Evolutionary conservation across 2,797 vertebrate species (phyloP).

Genomic region (Tadarida brasiliensis): DNA sequence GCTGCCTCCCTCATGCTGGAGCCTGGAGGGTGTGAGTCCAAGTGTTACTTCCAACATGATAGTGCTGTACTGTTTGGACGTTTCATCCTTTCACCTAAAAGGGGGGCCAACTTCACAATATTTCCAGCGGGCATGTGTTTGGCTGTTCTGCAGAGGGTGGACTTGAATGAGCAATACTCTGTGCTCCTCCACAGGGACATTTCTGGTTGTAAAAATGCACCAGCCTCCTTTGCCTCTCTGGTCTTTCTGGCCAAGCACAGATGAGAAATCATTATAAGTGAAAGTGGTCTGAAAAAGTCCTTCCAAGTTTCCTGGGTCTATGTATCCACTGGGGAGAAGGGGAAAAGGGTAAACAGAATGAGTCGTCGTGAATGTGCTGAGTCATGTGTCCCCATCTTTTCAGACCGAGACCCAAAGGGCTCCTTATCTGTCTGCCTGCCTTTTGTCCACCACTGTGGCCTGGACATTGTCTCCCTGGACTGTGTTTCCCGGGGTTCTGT

Average conservation of each 20-base stretch:
- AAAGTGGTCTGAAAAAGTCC: conserved; percentile 33
- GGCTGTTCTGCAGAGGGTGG: conserved; percentile 42
- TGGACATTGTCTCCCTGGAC: no score
- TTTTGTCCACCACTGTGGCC: no score
- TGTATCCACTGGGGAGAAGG: not conserved
- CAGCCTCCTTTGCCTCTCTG: not conserved
- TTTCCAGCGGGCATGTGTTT: conserved; percentile 64
- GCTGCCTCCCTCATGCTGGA: no score
- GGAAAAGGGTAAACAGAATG: not conserved
- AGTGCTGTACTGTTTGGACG: conserved; percentile 69
- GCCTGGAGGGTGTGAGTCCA: no score
- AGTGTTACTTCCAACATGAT: conserved; percentile 74
- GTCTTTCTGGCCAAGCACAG: conserved; percentile 17
- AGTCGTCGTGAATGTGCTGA: not conserved
- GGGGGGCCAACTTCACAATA: conserved; percentile 19
- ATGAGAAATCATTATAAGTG: conserved; percentile 56
- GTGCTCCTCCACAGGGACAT: conserved; percentile 58
- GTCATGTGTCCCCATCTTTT: no score
- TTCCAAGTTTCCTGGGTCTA: not conserved
- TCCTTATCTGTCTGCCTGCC: no score
- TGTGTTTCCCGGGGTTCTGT: no score
- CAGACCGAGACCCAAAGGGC: no score
- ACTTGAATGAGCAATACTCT: conserved; percentile 62
- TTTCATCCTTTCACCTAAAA: conserved; percentile 55
- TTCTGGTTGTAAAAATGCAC: conserved; percentile 38